These are phyloP conservation scores for Myotis vivesi DNA, from an alignment of 2,797 vertebrate species.

Conservation along the genomic window DNA sequence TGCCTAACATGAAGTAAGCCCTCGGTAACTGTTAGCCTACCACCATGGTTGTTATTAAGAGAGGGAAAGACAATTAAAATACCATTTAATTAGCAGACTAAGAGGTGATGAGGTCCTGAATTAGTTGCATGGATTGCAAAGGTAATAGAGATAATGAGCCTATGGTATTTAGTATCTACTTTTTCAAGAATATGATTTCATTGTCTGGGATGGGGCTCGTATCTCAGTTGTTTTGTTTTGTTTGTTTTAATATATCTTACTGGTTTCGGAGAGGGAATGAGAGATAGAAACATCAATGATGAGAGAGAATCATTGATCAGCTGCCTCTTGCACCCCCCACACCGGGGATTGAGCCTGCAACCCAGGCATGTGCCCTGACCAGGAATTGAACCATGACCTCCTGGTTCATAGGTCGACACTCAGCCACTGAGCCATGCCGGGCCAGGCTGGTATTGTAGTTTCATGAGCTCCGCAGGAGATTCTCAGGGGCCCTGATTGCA, in stretches of 20 bases:
- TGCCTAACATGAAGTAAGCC: background rate
- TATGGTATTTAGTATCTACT: constrained; percentile 23
- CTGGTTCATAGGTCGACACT: no score
- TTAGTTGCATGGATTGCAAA: constrained; percentile 36
- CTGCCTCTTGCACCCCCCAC: no score
- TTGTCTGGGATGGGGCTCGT: constrained; percentile 33
- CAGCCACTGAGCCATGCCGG: no score
- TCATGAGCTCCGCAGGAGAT: constrained; percentile 7
- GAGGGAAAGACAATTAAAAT: constrained; percentile 51
- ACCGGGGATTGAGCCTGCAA: no score
- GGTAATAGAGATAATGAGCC: constrained; percentile 49
- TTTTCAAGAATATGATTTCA: constrained; percentile 56
- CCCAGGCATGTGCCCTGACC: no score
- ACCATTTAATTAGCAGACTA: constrained; percentile 43
- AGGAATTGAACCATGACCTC: no score
- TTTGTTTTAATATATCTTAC: no score
- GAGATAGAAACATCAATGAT: background rate
- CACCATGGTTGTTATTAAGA: background rate
- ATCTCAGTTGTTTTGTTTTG: background rate
- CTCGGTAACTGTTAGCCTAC: background rate
- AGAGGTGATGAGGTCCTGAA: constrained; percentile 46
- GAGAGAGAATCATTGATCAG: background rate
- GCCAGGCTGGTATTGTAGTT: background rate
- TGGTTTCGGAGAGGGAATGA: background rate
- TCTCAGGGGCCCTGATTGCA: background rate